These are phyloP conservation scores for Bursaphelenchus mucronatus DNA, from an alignment of 1,140 invertebrate genomes.

Conservation along the genomic window DNA sequence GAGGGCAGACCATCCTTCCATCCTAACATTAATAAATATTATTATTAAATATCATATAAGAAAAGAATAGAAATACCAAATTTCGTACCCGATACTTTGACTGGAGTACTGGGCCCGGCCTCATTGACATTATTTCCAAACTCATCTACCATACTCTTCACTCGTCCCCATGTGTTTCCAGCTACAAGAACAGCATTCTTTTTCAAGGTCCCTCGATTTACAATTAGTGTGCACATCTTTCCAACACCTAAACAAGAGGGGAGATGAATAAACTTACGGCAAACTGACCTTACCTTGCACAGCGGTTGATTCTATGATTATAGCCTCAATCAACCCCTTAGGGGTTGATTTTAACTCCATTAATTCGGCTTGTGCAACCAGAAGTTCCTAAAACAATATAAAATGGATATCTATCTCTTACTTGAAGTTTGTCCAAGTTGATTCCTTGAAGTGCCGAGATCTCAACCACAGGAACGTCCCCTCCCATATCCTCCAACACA, in stretches of 20 bases:
- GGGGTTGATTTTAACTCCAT: slow-evolving; percentile 73
- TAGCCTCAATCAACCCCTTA: slow-evolving; percentile 77
- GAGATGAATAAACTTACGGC: slow-evolving; percentile 22
- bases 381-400: slow-evolving; percentile 74
- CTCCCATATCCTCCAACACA: slow-evolving; percentile 79
- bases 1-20: slow-evolving; percentile 76
- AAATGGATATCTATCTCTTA: slow-evolving; percentile 8
- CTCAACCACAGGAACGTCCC: slow-evolving; percentile 82
- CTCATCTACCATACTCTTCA: slow-evolving; percentile 78
- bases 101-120: slow-evolving; percentile 76
- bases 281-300: slow-evolving; percentile 71
- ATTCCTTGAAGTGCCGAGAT: slow-evolving; percentile 76
- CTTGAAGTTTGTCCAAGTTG: slow-evolving; percentile 47
- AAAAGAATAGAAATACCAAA: slow-evolving; percentile 23
- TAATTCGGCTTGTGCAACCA: slow-evolving; percentile 77
- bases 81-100: slow-evolving; percentile 70
- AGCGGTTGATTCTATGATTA: slow-evolving; percentile 78
- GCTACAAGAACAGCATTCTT: slow-evolving; percentile 77
- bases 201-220: slow-evolving; percentile 81
- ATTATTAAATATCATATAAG: slow-evolving; percentile 5
- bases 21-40: slow-evolving; percentile 63
- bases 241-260: slow-evolving; percentile 63
- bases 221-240: slow-evolving; percentile 79
- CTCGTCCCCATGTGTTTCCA: slow-evolving; percentile 66
- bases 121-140: slow-evolving; percentile 69